Evolutionary conservation across 1,140 invertebrate species (phyloP), one percentile per base, ranked within the genome.

Genomic region (Hermetia illucens): DNA sequence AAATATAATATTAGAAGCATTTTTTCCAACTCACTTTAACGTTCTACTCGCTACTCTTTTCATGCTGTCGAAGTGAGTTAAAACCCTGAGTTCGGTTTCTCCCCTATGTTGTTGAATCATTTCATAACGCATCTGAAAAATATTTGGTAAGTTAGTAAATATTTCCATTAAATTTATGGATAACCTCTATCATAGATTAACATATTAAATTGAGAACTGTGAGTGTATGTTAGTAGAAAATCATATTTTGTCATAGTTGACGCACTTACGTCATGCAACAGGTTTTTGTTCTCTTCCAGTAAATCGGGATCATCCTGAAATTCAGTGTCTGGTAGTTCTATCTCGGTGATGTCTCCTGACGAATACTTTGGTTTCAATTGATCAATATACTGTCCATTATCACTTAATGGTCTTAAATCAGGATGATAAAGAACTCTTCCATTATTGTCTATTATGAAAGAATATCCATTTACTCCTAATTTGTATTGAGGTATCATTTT

Each of bases 401-500:
- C 65, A 39, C 59, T 53, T 64, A 89, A 63, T 42, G 92, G 90
- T 49, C 90, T 73, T 48, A 95, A 73, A 62, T 97, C 91, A n/a
- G 94, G 94, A 74, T 98, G 94, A 64, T 90, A 95, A 33, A 98
- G 67, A 43, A 96, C 75, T 61, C 94, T 87, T 33, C 94, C 94
- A 70, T 98, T 98, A 61, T 96, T 95, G 64, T 91, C 90, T 47
- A 95, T 82, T 58, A 91, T 82, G 67, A 96, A 96, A 9, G 90
- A 87, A 66, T 95, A 96, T 30, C 88, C 92, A 70, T 96, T 94
- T 29, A 88, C 87, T 43, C 92, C 92, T 45, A 96, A 86, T 75
- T 91, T 88, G 54, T 91, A 88, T 38, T 86, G 77, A 43, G 88
- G 86, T 31, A 91, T 82, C 47, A 93, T 70, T 69, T 91, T 91